phyloP scores from a whole-genome alignment of 2,888 invertebrate genomes.

The Prenolepis imparis region DNA sequence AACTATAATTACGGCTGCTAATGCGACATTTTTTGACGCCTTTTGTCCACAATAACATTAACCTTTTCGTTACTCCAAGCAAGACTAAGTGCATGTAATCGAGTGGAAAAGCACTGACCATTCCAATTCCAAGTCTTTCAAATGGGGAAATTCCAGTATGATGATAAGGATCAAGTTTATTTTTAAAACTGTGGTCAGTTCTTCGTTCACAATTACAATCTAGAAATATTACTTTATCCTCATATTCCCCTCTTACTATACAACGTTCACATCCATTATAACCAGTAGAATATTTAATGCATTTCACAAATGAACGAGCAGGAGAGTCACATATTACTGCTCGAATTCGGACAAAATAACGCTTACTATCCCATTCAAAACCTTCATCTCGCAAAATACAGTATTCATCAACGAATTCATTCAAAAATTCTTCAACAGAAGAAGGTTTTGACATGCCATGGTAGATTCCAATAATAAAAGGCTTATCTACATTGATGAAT shows the following conservation, averaged over 20 bases:
- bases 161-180: conserved; percentile 33
- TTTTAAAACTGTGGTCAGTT: conserved; percentile 50
- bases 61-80: conserved; percentile 49
- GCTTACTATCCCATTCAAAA: neutral
- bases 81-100: conserved; percentile 41
- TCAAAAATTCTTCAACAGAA: neutral
- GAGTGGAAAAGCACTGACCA: conserved; percentile 52
- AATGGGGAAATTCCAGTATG: conserved; percentile 46
- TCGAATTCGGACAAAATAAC: neutral
- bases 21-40: conserved; percentile 6
- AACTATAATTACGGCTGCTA: neutral
- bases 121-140: conserved; percentile 50
- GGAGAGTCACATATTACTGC: neutral
- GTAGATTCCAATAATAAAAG: neutral
- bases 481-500: neutral
- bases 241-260: conserved; percentile 15
- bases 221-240: conserved; percentile 52
- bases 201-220: conserved; percentile 17
- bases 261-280: conserved; percentile 11
- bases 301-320: neutral
- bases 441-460: too few species aligned
- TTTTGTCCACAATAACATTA: conserved; percentile 37
- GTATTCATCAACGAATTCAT: neutral
- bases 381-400: neutral
- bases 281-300: neutral